Percentiles rank a stretch among this genome's conserved stretches.
Evolutionary conservation across 2,888 invertebrate species (phyloP).

Genomic region (Proisotoma minuta): DNA sequence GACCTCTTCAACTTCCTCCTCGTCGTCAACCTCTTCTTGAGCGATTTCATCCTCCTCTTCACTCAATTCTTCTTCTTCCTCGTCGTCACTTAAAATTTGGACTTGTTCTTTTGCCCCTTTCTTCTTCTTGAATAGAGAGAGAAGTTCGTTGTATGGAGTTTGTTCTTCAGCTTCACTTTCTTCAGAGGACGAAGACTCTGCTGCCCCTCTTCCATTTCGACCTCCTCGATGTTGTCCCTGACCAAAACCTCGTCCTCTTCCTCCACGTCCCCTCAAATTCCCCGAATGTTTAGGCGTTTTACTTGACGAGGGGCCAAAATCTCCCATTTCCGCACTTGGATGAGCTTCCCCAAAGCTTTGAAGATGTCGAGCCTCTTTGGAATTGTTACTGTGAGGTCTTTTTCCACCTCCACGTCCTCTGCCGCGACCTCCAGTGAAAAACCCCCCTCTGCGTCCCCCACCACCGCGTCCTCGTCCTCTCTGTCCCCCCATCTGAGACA

Average conservation of each 20-base stretch:
- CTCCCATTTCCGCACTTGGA: slow-evolving; percentile 40
- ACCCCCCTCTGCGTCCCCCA: slow-evolving; percentile 40
- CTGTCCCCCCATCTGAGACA: too few species aligned
- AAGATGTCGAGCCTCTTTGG: slow-evolving; percentile 30
- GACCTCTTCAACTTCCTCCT: slow-evolving; percentile 16
- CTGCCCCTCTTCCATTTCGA: neutral
- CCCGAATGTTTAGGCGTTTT: slow-evolving; percentile 8
- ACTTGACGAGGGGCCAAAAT: slow-evolving; percentile 26
- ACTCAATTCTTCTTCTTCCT: slow-evolving; percentile 25
- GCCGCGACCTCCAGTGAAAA: slow-evolving; percentile 33
- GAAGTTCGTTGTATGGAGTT: slow-evolving; percentile 43
- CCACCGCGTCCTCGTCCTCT: slow-evolving; percentile 27
- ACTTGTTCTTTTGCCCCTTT: slow-evolving; percentile 17
- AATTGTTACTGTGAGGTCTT: neutral
- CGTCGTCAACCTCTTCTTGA: slow-evolving; percentile 9
- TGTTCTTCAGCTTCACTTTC: slow-evolving; percentile 41
- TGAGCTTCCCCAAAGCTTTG: slow-evolving; percentile 46
- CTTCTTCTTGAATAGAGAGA: slow-evolving; percentile 33
- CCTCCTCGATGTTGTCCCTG: neutral
- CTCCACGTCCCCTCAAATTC: slow-evolving; percentile 4
- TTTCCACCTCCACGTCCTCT: slow-evolving; percentile 48
- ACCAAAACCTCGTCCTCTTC: slow-evolving; percentile 12
- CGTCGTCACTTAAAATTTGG: slow-evolving; percentile 34
- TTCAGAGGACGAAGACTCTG: slow-evolving; percentile 10
- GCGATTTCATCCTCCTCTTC: slow-evolving; percentile 19